A percentile compares a stretch with the other conserved stretches of the same genome.
Evolutionary conservation across 2,113 vertebrate genomes (phyloP).

Genomic region (Hippoglossus stenolepis): DNA sequence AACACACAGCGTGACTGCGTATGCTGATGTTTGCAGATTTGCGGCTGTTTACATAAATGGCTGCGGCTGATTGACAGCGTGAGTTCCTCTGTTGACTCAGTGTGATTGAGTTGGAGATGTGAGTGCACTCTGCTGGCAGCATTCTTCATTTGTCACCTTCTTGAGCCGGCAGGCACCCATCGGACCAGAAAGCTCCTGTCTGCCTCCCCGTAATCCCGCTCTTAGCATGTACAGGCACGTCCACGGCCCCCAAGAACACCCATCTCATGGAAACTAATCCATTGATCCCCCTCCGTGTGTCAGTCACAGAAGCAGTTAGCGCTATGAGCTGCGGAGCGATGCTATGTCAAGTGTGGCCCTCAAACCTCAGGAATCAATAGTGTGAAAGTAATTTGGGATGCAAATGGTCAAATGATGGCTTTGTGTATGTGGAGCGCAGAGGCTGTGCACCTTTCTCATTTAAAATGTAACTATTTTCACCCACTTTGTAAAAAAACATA

Average conservation of each 20-base stretch:
- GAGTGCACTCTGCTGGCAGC: slow-evolving; percentile 66
- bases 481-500: slow-evolving; percentile 11
- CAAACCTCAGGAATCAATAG: slow-evolving; percentile 78
- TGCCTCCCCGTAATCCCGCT: slow-evolving; percentile 83
- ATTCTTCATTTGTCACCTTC: slow-evolving; percentile 78
- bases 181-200: slow-evolving; percentile 75
- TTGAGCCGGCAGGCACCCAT: slow-evolving; percentile 46
- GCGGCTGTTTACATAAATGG: slow-evolving; percentile 49
- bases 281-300: slow-evolving; percentile 88
- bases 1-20: not conserved
- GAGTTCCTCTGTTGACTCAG: slow-evolving; percentile 73
- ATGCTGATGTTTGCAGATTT: slow-evolving; percentile 34
- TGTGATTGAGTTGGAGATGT: slow-evolving; percentile 73
- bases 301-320: slow-evolving; percentile 85
- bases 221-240: slow-evolving; percentile 89
- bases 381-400: slow-evolving; percentile 78
- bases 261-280: slow-evolving; percentile 87
- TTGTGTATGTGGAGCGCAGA: not conserved
- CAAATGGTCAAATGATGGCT: slow-evolving; percentile 43
- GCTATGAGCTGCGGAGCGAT: slow-evolving; percentile 78
- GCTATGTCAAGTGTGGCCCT: slow-evolving; percentile 84
- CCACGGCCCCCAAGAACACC: slow-evolving; percentile 75
- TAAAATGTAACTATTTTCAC: not conserved
- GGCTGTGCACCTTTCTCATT: slow-evolving; percentile 13
- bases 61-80: slow-evolving; percentile 35